These are phyloP conservation scores for Patella pellucida DNA, from an alignment of 2,888 invertebrate species.

Conservation along the genomic window DNA sequence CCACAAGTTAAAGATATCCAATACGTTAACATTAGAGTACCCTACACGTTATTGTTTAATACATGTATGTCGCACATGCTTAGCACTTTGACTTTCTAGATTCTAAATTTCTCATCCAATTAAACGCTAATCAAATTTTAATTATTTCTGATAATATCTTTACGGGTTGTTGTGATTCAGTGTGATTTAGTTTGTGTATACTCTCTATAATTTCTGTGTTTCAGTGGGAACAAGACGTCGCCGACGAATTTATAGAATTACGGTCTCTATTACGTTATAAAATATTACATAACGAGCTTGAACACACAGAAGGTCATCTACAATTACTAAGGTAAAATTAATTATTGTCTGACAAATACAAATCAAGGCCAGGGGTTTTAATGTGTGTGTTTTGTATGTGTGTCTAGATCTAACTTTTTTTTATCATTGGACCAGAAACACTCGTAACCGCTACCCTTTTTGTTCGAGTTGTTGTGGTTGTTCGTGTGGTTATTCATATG, in stretches of 20 bases:
- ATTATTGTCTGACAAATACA: no score
- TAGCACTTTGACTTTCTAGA: no score
- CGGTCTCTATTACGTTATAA: constrained; percentile 47
- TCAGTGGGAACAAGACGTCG: constrained; percentile 37
- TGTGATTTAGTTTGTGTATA: no score
- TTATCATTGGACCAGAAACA: neutral
- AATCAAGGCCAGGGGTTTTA: neutral
- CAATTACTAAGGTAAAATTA: constrained; percentile 64
- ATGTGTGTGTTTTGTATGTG: neutral
- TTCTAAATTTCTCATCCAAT: no score
- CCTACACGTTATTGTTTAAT: no score
- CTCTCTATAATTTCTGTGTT: neutral
- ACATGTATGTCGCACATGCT: no score
- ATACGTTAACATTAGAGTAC: no score
- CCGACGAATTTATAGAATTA: constrained; percentile 37
- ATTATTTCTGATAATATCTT: no score
- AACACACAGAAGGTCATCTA: constrained; percentile 62
- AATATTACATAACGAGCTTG: constrained; percentile 47
- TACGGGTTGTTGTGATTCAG: no score
- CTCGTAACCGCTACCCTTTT: neutral
- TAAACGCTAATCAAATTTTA: no score
- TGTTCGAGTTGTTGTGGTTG: neutral
- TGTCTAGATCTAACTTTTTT: neutral
- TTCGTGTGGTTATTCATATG: no score
- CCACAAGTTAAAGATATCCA: no score